phyloP scores from a whole-genome alignment of 1,140 invertebrate species.

The Drosophila pruinosa region DNA sequence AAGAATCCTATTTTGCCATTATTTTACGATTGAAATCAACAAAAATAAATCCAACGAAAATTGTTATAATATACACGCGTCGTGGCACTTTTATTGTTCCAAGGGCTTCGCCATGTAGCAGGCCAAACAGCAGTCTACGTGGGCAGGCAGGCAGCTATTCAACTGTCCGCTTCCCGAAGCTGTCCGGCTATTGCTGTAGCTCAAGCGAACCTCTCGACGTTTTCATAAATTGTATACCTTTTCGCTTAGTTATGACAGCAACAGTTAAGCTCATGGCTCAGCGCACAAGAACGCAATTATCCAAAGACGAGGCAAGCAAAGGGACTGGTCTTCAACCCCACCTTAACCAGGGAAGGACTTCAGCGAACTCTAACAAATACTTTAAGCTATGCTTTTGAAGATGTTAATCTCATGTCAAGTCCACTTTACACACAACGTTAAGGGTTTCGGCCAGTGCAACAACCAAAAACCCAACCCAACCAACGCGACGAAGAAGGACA shows the following conservation, averaged over 20 bases:
- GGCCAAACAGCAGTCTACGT: background rate
- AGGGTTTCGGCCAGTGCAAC: conserved; percentile 52
- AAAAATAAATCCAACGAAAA: conserved; percentile 73
- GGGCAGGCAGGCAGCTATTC: background rate
- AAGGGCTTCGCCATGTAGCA: background rate
- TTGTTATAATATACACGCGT: conserved; percentile 68
- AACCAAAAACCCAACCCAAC: conserved; percentile 27
- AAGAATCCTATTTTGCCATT: conserved; percentile 59
- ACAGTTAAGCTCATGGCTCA: conserved; percentile 81
- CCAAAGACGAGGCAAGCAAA: conserved; percentile 57
- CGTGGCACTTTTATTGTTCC: conserved; percentile 36
- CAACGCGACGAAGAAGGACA: conserved; percentile 47
- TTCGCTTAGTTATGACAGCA: conserved; percentile 81
- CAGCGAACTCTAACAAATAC: conserved; percentile 77
- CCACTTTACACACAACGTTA: conserved; percentile 80
- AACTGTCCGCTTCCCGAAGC: conserved; percentile 20
- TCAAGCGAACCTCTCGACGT: conserved; percentile 38
- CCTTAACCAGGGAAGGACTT: conserved; percentile 58
- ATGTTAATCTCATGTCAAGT: conserved; percentile 82
- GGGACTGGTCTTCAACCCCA: conserved; percentile 35
- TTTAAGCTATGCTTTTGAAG: conserved; percentile 82
- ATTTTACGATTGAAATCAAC: conserved; percentile 76
- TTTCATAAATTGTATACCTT: conserved; percentile 80
- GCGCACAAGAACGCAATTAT: conserved; percentile 81
- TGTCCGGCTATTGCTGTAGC: conserved; percentile 29